These are phyloP conservation scores for Acronicta aceris DNA, from an alignment of 2,888 invertebrate species.

Conservation along the genomic window DNA sequence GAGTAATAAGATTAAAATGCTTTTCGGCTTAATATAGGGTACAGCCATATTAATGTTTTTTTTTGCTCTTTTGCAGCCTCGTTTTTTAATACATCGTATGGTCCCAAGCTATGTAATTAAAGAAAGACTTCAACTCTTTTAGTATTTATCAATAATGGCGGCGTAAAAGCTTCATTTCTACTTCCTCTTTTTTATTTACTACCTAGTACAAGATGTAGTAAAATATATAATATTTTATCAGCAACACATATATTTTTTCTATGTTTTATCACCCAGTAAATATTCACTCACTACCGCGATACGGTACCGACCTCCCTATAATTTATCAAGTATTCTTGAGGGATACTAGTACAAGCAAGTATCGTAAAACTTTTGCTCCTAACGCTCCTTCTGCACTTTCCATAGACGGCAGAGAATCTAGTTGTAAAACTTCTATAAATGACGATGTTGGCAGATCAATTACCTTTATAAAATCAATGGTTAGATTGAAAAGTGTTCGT, in stretches of 20 bases:
- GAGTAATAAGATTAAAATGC: conserved; percentile 31
- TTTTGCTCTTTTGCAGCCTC: no score
- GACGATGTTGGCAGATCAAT: conserved; percentile 12
- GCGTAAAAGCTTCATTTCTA: neutral
- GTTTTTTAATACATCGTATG: no score
- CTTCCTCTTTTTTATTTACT: neutral
- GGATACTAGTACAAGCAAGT: neutral
- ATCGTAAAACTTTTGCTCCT: neutral
- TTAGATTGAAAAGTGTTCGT: neutral
- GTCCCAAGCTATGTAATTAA: no score
- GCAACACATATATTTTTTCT: neutral
- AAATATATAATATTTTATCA: neutral
- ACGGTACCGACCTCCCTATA: neutral
- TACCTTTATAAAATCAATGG: neutral
- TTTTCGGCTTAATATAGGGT: conserved; percentile 14
- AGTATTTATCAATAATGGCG: no score
- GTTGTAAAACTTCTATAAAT: neutral
- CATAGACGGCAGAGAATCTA: neutral
- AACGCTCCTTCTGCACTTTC: neutral
- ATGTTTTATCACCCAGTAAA: conserved; percentile 1
- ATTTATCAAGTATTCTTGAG: conserved; percentile 3
- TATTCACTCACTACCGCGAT: neutral
- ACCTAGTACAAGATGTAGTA: neutral
- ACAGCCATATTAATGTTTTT: conserved; percentile 11
- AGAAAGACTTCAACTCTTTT: no score